Conservation (phyloP, 2,113 vertebrate genomes). For the Poeciliopsis turrubarensis region DNA sequence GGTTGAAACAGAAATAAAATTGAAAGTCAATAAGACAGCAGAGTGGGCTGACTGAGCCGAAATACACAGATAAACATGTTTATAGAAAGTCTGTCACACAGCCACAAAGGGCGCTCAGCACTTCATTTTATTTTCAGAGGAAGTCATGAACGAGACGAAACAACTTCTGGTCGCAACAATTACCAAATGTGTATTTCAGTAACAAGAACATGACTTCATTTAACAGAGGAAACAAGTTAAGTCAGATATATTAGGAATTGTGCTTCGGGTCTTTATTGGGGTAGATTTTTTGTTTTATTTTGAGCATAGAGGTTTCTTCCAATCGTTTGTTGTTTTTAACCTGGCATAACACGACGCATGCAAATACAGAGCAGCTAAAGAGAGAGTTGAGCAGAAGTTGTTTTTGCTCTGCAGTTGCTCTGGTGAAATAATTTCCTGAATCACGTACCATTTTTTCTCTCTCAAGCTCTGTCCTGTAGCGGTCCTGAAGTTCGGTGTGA, state of each 20-base stretch:
- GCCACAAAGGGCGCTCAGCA: background rate
- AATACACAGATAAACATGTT: background rate
- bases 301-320: too few species aligned
- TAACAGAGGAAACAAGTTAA: background rate
- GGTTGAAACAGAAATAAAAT: background rate
- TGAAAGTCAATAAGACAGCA: background rate
- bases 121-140: background rate
- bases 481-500: conserved; percentile 91
- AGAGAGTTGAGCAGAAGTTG: background rate
- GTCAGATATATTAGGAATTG: background rate
- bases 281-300: background rate
- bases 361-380: background rate
- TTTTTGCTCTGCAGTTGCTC: background rate
- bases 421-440: background rate
- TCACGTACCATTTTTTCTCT: conserved; percentile 88
- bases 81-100: background rate
- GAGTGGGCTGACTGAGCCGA: background rate
- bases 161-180: background rate
- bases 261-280: background rate
- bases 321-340: too few species aligned
- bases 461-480: conserved; percentile 90
- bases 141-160: background rate
- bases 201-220: background rate
- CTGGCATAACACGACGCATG: background rate
- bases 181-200: background rate